These are phyloP conservation scores for Peromyscus polionotus DNA, from an alignment of 2,113 vertebrate species.

Conservation along the genomic window DNA sequence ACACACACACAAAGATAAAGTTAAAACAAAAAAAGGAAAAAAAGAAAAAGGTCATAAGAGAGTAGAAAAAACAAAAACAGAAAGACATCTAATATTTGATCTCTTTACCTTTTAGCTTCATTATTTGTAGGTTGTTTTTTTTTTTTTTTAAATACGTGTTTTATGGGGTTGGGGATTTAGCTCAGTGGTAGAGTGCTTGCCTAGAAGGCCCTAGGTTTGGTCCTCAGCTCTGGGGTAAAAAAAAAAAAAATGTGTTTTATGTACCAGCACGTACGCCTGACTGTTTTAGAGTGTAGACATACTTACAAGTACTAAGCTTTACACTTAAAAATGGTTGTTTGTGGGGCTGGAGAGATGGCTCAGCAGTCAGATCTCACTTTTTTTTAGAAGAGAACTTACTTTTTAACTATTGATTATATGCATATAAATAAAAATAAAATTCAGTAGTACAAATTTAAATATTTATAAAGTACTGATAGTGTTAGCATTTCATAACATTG, in stretches of 20 bases:
- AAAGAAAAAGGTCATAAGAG: not conserved
- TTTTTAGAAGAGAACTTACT: not conserved
- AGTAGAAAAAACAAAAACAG: not conserved
- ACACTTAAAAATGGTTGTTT: not conserved
- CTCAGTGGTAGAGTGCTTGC: no score
- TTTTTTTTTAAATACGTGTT: not conserved
- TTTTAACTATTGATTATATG: not conserved
- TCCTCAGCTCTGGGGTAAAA: no score
- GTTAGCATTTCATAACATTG: not conserved
- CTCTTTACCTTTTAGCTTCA: slow-evolving; percentile 2
- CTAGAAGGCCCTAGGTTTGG: no score
- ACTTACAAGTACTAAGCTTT: not conserved
- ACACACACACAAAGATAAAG: not conserved
- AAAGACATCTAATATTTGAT: not conserved
- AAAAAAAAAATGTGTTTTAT: not conserved
- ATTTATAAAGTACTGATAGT: not conserved
- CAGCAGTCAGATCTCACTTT: not conserved
- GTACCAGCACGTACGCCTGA: not conserved
- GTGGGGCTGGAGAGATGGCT: not conserved
- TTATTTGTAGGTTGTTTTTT: not conserved
- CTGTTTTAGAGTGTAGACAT: not conserved
- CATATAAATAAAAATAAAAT: not conserved
- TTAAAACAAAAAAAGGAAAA: not conserved
- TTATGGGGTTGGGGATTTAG: no score
- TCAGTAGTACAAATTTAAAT: not conserved